Evolutionary conservation across 2,888 invertebrate species (phyloP), one percentile per base, ranked within the genome.

Genomic region (Orthonychiurus folsomi): DNA sequence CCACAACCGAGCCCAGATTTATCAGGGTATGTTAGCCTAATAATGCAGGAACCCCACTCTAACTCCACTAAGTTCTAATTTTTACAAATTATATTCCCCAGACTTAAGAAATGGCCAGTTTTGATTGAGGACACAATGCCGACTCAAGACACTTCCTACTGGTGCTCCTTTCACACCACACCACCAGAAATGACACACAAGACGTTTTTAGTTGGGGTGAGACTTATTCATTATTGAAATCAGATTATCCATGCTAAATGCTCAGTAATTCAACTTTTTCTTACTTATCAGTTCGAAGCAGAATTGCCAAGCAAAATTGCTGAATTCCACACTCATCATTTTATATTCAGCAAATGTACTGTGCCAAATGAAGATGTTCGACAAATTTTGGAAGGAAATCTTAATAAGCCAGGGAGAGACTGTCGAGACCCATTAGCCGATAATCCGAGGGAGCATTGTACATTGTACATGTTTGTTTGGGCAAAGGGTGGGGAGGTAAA

Each of bases 91-190:
- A 15, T 37, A 9, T 15, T 15, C 5, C 15, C 15, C 23, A 61
- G 61, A 48, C 27, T 56, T 1, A 24, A 9, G n/a, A 56, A 23
- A 62, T 57, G 53, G 57, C 23, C 50, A 18, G 48, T 56, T 3
- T 50, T 57, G 50, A 60, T 58, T 1, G 48, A 27, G 23, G 58
- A 61, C 24, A 15, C 50, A 0, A 21, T 64, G 2, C 61, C 58
- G 1, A 20, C 50, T 3, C 23, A 20, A 15, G 59, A 61, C 15
- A 64, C 64, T 0, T 26, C 61, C 15, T 64, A 64, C 52, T 53
- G 56, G 24, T 64, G 64, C 53, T 55, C 64, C 1, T 28, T 61
- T 24, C 64, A 64, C 50, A 64, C 37, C 9, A 37, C 37, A 37
- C 37, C 37, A 9, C 37, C 37, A 37, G 9, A 37, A 37, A 37